Percentiles rank a stretch among this genome's conserved stretches.
These are phyloP conservation scores for Craseonycteris thonglongyai DNA, from an alignment of 2,113 vertebrate genomes.

Conservation along the genomic window DNA sequence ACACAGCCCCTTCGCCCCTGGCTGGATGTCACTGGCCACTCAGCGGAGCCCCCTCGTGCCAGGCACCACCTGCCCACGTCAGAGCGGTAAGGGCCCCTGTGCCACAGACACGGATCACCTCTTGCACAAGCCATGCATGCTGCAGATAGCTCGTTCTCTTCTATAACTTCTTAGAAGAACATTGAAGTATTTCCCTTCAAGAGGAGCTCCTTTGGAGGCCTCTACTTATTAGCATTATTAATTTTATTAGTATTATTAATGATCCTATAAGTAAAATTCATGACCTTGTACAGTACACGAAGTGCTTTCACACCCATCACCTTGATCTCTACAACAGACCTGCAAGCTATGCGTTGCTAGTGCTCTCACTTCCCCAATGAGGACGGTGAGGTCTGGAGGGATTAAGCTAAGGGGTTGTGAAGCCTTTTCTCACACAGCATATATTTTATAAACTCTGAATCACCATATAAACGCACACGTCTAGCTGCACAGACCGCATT, in stretches of 20 bases:
- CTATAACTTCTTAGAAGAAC: background rate
- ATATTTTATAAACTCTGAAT: background rate
- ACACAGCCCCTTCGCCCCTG: background rate
- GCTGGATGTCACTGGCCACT: background rate
- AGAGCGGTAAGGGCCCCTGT: background rate
- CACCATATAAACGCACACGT: background rate
- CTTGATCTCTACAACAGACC: background rate
- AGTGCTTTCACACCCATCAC: background rate
- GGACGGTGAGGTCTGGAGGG: background rate
- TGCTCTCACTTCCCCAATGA: background rate
- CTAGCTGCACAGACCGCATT: background rate
- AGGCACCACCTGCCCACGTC: fast-evolving
- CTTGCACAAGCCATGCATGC: background rate
- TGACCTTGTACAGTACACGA: background rate
- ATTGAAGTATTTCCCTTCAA: background rate
- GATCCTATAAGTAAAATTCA: background rate
- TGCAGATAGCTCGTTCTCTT: background rate
- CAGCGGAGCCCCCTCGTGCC: background rate
- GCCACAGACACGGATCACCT: background rate
- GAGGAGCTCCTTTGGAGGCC: background rate
- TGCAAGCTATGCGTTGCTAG: background rate
- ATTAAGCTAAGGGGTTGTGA: background rate
- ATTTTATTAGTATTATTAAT: no score
- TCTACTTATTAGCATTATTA: background rate
- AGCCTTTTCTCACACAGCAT: background rate